Conservation (phyloP, 2,888 invertebrate genomes). For the Tyria jacobaeae region DNA sequence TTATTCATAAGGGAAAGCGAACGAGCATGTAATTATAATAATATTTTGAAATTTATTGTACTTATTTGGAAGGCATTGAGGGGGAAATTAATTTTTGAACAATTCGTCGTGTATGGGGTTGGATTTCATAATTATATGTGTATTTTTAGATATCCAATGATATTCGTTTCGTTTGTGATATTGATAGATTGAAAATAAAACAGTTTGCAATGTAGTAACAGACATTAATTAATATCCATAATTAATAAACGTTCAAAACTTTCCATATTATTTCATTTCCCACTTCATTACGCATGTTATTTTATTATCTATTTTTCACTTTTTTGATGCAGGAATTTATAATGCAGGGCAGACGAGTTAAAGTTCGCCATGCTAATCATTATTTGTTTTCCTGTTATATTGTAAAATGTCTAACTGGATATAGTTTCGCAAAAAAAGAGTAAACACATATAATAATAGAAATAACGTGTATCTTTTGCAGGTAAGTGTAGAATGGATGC, state of each 20-base stretch:
- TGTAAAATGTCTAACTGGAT: no score
- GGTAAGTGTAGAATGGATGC: conserved; percentile 58
- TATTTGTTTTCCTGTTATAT: no score
- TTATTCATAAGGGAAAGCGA: conserved; percentile 59
- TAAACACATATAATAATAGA: conserved; percentile 33
- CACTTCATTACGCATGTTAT: background rate
- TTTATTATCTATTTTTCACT: background rate
- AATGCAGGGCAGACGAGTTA: no score
- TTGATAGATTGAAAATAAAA: background rate
- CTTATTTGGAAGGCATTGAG: conserved; percentile 40
- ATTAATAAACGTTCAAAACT: background rate
- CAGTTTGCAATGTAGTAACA: background rate
- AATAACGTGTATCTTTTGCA: conserved; percentile 48
- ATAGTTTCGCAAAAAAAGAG: conserved; percentile 12
- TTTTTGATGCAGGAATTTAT: background rate
- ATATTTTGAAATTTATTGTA: conserved; percentile 54
- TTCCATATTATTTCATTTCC: background rate
- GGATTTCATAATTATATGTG: conserved; percentile 3
- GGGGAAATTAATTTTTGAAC: conserved; percentile 32
- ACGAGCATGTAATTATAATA: conserved; percentile 55
- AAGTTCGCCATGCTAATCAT: background rate
- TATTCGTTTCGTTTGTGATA: conserved; percentile 2
- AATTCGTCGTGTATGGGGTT: conserved; percentile 25
- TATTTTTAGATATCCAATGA: conserved; percentile 17
- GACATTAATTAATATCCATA: background rate